Conservation (phyloP, 2,797 vertebrate species). For the Cryptoblepharus egeriae region DNA sequence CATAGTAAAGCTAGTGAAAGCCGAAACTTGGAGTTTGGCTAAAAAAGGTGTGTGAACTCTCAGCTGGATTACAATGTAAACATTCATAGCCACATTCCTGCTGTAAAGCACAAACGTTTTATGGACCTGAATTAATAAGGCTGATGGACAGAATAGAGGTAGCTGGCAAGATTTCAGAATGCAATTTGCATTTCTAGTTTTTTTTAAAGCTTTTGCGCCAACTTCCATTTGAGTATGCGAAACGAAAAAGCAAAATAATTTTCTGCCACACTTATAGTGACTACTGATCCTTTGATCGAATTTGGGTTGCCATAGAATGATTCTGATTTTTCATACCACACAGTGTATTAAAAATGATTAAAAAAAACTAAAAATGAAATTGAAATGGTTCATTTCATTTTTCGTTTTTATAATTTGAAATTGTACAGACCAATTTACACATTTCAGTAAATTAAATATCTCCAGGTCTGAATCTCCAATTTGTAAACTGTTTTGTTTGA, state of each 20-base stretch:
- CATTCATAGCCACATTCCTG: accelerated
- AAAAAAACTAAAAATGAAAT: too few relatives aligned
- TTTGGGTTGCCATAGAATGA: background rate
- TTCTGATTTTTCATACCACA: background rate
- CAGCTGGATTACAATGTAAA: conserved; percentile 5
- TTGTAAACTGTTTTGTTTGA: too few relatives aligned
- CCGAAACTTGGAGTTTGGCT: conserved; percentile 9
- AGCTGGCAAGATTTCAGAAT: background rate
- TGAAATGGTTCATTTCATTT: too few relatives aligned
- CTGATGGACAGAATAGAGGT: background rate
- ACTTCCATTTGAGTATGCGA: background rate
- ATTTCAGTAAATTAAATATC: too few relatives aligned
- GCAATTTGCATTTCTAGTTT: background rate
- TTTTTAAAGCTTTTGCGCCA: background rate
- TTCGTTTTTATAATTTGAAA: too few relatives aligned
- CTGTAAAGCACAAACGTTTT: background rate
- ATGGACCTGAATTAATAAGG: conserved; percentile 18
- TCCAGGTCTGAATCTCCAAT: too few relatives aligned
- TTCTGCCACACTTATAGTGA: background rate
- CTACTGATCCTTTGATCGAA: background rate
- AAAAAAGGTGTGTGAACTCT: conserved; percentile 14
- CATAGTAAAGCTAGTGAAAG: conserved; percentile 9
- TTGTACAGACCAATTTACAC: too few relatives aligned
- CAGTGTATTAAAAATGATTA: too few relatives aligned
- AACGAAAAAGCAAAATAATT: background rate